Conservation (phyloP, 2,888 invertebrate species). For the Callyntrura guangdongensis region DNA sequence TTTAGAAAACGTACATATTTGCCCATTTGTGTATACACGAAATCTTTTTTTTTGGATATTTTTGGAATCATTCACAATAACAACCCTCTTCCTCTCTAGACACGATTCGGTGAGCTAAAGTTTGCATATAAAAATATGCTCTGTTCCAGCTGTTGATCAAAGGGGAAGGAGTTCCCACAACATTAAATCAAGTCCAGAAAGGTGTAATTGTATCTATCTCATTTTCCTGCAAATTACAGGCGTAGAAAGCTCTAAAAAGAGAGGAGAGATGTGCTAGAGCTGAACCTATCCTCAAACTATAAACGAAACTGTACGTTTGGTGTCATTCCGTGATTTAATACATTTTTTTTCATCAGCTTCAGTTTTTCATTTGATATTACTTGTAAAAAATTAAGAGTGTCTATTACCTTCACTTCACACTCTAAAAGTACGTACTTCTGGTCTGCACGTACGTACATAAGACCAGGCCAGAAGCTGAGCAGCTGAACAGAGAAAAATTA, state of each 20-base stretch:
- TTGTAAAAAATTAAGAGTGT: neutral
- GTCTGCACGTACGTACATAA: too few species aligned
- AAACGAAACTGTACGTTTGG: neutral
- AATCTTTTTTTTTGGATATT: too few species aligned
- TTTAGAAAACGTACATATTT: too few species aligned
- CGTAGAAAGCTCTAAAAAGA: neutral
- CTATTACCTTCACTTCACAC: slow-evolving; percentile 4
- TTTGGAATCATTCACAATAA: neutral
- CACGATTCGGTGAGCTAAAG: neutral
- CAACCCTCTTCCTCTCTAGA: neutral
- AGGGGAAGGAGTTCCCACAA: slow-evolving; percentile 29
- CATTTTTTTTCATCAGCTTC: too few species aligned
- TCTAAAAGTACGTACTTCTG: neutral
- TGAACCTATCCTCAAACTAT: neutral
- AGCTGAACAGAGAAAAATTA: neutral
- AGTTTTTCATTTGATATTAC: too few species aligned
- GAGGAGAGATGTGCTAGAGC: neutral
- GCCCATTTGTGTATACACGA: too few species aligned
- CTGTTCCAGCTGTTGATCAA: neutral
- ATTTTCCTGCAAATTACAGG: slow-evolving; percentile 24
- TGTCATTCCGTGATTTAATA: slow-evolving; percentile 41
- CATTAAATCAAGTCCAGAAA: slow-evolving; percentile 44
- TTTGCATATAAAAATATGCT: neutral
- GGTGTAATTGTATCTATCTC: slow-evolving; percentile 41
- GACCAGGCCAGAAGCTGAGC: neutral